Base-by-base conservation (phyloP, 2,888 invertebrate species). In the Leptinotarsa rubiginosa region DNA sequence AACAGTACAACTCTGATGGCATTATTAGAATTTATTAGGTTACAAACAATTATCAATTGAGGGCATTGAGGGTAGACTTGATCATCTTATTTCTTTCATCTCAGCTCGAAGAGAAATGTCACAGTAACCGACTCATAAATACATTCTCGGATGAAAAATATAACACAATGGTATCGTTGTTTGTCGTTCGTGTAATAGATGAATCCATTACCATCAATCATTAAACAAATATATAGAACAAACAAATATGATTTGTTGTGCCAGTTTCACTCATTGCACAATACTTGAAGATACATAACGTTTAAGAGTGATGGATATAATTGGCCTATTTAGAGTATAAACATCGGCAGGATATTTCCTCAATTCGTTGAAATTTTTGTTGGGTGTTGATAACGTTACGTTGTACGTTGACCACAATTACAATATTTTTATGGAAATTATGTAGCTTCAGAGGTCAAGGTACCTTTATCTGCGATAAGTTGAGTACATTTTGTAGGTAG, bases 191-290 rank as follows among this genome's bases (percentile, higher is more conserved):
- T 64, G 50, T 65, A 65, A 65, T 73, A 69, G 73, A 41, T 65
- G 47, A 64, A 69, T 73, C 20, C 64, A 73, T 64, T 65, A 49
- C 47, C 25, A 59, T 52, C 49, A 59, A 67, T 54, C 59, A 52
- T 73, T 49, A 54, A 73, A 73, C 49, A 69, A 73, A 73, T 73
- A 72, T 18, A 70, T 62, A 47, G 64, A 70, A 25, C 64, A 70
- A 64, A 59, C 22, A 62, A 62, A 31, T 16, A 62, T 18, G 62
- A 25, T 62, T 31, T 25, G n/a, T n/a, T 62, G 62, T 31, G 5
- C 62, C 41, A 62, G 62, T 25, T 31, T 62, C 25, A 16, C n/a
- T 5, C 25, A n/a, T 62, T 62, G 18, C 62, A 62, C 62, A 62
- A 62, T 62, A 62, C 22, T 56, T 22, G 56, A 16, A 56, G 22